These are phyloP conservation scores for Helicoverpa assulta DNA, from an alignment of 2,888 invertebrate species.

Conservation along the genomic window DNA sequence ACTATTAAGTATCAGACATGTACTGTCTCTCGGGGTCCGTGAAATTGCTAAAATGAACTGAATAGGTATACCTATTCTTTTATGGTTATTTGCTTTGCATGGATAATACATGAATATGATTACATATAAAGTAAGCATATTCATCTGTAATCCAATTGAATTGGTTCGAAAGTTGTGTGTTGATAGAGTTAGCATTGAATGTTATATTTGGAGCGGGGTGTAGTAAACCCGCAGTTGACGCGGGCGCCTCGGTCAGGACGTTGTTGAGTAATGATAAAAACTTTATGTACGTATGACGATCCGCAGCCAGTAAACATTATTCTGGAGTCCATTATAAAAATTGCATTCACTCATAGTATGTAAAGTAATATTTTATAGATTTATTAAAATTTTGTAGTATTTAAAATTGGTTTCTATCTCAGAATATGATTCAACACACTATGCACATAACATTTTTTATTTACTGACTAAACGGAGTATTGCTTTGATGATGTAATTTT, in stretches of 20 bases:
- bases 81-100: conserved; percentile 49
- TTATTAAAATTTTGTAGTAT: conserved; percentile 51
- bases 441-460: conserved; percentile 49
- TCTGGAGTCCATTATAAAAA: conserved; percentile 59
- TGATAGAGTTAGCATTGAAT: conserved; percentile 66
- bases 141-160: conserved; percentile 32
- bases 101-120: conserved; percentile 35
- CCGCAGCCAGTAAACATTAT: conserved; percentile 69
- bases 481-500: conserved; percentile 44
- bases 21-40: conserved; percentile 54
- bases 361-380: conserved; percentile 54
- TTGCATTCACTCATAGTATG: conserved; percentile 61
- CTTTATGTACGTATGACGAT: conserved; percentile 72
- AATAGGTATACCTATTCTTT: conserved; percentile 61
- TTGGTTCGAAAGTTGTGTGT: conserved; percentile 57
- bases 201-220: conserved; percentile 68
- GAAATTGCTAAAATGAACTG: conserved; percentile 58
- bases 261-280: conserved; percentile 71
- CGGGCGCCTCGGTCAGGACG: conserved; percentile 67
- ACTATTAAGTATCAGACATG: conserved; percentile 20
- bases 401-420: conserved; percentile 52
- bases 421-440: conserved; percentile 45
- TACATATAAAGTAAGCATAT: conserved; percentile 21
- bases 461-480: conserved; percentile 52
- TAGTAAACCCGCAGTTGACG: conserved; percentile 75